Percentiles rank a stretch among this genome's conserved stretches.
These are phyloP conservation scores for Apamea crenata DNA, from an alignment of 2,888 invertebrate species.

Conservation along the genomic window DNA sequence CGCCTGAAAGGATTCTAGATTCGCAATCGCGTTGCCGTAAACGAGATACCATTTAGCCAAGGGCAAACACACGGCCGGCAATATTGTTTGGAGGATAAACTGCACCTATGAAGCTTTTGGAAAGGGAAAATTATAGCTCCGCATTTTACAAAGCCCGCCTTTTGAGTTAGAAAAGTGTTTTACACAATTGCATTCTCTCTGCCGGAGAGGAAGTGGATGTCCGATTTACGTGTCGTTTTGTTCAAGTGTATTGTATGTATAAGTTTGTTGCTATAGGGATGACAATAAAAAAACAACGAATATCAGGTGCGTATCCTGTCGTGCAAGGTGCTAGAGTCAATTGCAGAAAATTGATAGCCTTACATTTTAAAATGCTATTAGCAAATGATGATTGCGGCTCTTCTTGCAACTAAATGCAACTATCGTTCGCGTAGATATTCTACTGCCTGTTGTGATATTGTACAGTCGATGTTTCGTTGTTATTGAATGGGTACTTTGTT, in stretches of 20 bases:
- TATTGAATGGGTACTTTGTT: not conserved
- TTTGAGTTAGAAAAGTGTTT: conserved; percentile 53
- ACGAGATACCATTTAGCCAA: conserved; percentile 87
- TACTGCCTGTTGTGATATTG: not conserved
- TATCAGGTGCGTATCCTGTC: conserved; percentile 38
- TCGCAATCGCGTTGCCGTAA: conserved; percentile 85
- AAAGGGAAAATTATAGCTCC: conserved; percentile 78
- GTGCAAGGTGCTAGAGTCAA: conserved; percentile 35
- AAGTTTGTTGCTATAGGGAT: not conserved
- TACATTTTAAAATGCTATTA: conserved; percentile 40
- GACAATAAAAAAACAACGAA: conserved; percentile 20
- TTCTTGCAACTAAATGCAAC: not conserved
- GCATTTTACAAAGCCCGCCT: conserved; percentile 60
- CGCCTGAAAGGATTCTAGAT: conserved; percentile 83
- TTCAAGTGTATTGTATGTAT: conserved; percentile 16
- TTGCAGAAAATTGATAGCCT: conserved; percentile 46
- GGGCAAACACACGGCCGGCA: conserved; percentile 78
- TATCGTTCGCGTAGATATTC: conserved; percentile 7
- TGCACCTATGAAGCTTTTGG: conserved; percentile 75
- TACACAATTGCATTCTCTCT: conserved; percentile 44
- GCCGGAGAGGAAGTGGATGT: conserved; percentile 32
- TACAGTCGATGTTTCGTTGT: not conserved
- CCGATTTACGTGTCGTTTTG: conserved; percentile 42
- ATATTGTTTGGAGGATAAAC: conserved; percentile 77
- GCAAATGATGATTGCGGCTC: conserved; percentile 29